Base-by-base conservation (phyloP, 2,888 invertebrate species). In the Portevinia maculata region DNA sequence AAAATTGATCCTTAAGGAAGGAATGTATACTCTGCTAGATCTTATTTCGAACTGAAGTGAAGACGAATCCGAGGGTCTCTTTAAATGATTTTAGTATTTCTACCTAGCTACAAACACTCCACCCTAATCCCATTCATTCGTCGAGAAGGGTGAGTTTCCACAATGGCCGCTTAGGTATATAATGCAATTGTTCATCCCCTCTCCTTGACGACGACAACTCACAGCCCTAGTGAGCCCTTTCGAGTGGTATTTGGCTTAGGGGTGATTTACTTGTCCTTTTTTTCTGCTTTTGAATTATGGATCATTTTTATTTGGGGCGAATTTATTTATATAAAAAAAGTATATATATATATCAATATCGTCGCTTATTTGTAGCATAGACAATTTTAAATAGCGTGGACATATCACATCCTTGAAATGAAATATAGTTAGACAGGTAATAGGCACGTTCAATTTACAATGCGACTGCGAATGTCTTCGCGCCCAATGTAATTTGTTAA, bases 31-130 rank as follows among this genome's bases (percentile, higher is more conserved):
- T 86, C 86, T 86, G 84, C 86, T 86, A 89, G 87, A 88, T 88
- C 89, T 87, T 85, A 85, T 86, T 85, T 86, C 86, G 86, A 87
- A 89, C 90, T 89, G 89, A 88, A 84, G 86, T 86, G 85, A 86
- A 83, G 78, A 79, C 39, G 81, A 65, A 62, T 69, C 57, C 70
- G 84, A 84, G 73, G 86, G 79, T 86, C 85, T 86, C 87, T 89
- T 88, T 89, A 89, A 88, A 86, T 85, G 84, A 81, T 84, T 85
- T 85, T 85, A 84, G 37, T 57, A 19, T 78, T 73, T 67, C 83
- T 83, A 83, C 78, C 78, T 83, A 83, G 13, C 50, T 44, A 41
- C 55, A 19, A 55, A 78, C 55, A 83, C 78, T 83, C 78, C 83
- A 78, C 83, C 83, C 83, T 52, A 46, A 60, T 73, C 32, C 28